Base-by-base conservation (phyloP, 1,140 invertebrate species). In the Drosophila melanogaster region DNA sequence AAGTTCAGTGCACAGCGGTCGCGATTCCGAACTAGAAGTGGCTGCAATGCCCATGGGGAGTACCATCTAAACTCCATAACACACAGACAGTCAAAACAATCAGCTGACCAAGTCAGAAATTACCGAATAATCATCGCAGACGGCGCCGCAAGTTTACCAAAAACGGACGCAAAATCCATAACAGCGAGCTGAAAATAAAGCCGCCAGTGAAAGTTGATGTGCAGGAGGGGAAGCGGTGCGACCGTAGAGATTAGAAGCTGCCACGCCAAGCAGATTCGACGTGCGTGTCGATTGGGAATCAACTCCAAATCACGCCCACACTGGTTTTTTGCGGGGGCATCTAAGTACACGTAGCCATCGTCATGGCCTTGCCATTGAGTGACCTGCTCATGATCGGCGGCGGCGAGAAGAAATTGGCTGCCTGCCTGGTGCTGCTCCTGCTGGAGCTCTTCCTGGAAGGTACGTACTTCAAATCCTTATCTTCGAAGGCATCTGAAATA, bases 401-500 rank as follows among this genome's bases (percentile, higher is more conserved):
- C 50, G 79, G 79, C 2, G 91, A 92, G 26, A 91, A 89, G 43
- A 92, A 80, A 61, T 50, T 92, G 44, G 86, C 85, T 15, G 80
- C 90, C 6, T 92, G 90, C 69, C 66, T 92, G 17, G 33, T 92
- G 19, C 66, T 92, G 15, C 60, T 92, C 30, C 59, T 92, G 1
- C 38, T 92, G 46, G 91, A 92, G 66, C 60, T 92, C 22, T 92
- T 92, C 66, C 58, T 92, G 46, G 91, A 92, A 74, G 91, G 91
- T 92, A 47, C 50, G 54, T 60, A 1, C 51, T 19, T n/a, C 4
- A 4, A 53, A 53, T 26, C 24, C 53, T 37, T 43, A 33, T 62
- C 40, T 56, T 5, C 10, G 38, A 44, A 15, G 37, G 51, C 35
- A 22, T 62, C 35, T 58, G 59, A 70, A 65, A 30, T 54, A 66